Base-by-base conservation (phyloP, 2,797 vertebrate genomes). In the Enteromius fasciolatus region DNA sequence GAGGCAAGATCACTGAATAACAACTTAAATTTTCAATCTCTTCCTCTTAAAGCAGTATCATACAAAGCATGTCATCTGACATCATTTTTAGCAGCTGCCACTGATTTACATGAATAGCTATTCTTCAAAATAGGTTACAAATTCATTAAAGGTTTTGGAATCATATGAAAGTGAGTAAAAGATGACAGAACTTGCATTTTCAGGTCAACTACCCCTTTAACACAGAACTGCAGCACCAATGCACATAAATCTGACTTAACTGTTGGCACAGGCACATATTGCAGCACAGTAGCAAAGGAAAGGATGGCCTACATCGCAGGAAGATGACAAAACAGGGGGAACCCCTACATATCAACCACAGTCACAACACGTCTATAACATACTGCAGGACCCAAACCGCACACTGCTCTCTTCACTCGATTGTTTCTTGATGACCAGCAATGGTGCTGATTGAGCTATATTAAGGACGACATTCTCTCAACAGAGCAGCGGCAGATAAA, bases 221-320 rank as follows among this genome's bases (percentile, higher is more conserved):
- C 57, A 74, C 57, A 81, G 44, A 80, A 63, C 79, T 74, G 68
- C 68, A 52, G 57, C 69, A 81, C 33, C 17, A 10, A 9, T 64
- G 28, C 15, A 67, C 31, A 48, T 52, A 44, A 54, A 82, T 75
- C 48, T 75, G 31, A 52, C 28, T 81, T 66, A 52, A 66, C 70
- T 52, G 52, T 72, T 66, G 46, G 44, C 80, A n/a, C 17, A 52
- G 28, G 11, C 63, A 82, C 46, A 68, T 74, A 75, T 76, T 52
- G 48, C 61, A 76, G 70, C 59, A 81, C 44, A 7, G 46, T 31
- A 74, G 80, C 33, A 76, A 23, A 41, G 46, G 3, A 82, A 66
- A 57, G 61, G 72, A 76, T 82, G 80, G 61, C 48, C 72, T 82
- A 57, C 23, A 82, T 76, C 23, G 54, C 48, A 67, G 36, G 33